Percentiles rank a stretch among this genome's conserved stretches.
These are phyloP conservation scores for Hylyphantes graminicola DNA, from an alignment of 1,140 invertebrate species.

Conservation along the genomic window DNA sequence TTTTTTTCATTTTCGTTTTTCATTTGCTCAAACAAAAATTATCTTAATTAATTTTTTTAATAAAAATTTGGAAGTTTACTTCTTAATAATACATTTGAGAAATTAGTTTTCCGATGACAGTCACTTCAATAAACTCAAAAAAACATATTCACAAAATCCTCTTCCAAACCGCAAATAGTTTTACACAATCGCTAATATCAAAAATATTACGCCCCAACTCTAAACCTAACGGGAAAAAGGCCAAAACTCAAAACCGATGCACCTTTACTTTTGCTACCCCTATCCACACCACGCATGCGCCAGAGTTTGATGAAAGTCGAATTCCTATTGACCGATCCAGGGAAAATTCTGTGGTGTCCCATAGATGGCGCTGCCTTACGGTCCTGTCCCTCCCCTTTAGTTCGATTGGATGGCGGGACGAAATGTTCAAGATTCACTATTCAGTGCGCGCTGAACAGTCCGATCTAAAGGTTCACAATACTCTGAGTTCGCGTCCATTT, in stretches of 20 bases:
- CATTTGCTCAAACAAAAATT: no score
- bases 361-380: constrained; percentile 38
- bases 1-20: no score
- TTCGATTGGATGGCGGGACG: constrained; percentile 52
- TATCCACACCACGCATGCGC: constrained; percentile 30
- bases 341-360: constrained; percentile 4
- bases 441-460: constrained; percentile 34
- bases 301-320: constrained; percentile 55
- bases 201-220: no score
- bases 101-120: no score
- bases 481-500: neutral
- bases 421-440: constrained; percentile 3
- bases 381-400: constrained; percentile 13
- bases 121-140: no score
- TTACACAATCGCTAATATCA: no score
- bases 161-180: no score
- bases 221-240: no score
- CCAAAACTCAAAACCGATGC: neutral
- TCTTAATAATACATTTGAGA: no score
- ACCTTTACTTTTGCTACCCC: constrained; percentile 3
- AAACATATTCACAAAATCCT: no score
- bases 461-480: neutral
- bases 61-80: no score
- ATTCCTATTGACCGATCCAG: constrained; percentile 48
- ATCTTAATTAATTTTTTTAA: no score